Conservation (phyloP, 2,888 invertebrate genomes). For the Emmelina monodactyla region DNA sequence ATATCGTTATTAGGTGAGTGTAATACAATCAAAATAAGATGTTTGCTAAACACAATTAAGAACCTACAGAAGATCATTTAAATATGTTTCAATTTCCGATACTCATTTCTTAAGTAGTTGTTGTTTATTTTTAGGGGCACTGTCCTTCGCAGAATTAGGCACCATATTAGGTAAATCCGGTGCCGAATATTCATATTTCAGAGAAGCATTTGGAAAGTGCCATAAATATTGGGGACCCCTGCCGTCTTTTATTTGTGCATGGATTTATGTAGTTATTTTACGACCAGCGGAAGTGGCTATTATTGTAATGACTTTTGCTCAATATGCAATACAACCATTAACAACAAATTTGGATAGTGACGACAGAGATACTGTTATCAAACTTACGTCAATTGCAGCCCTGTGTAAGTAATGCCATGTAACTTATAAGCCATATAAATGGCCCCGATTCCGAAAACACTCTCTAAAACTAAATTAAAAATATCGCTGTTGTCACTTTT, state of each 20-base stretch:
- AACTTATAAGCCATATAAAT: too few relatives aligned
- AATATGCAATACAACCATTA: slow-evolving; percentile 76
- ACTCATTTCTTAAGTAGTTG: not conserved
- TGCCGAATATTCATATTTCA: slow-evolving; percentile 82
- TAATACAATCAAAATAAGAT: slow-evolving; percentile 53
- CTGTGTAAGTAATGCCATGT: slow-evolving; percentile 71
- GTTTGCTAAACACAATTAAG: slow-evolving; percentile 14
- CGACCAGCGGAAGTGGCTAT: slow-evolving; percentile 82
- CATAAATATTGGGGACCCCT: slow-evolving; percentile 76
- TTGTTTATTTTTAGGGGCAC: slow-evolving; percentile 66
- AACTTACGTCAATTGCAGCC: slow-evolving; percentile 69
- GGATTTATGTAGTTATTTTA: slow-evolving; percentile 78
- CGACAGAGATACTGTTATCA: slow-evolving; percentile 59
- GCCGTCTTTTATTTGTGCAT: slow-evolving; percentile 78
- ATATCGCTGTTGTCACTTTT: too few relatives aligned
- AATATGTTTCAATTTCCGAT: not conserved
- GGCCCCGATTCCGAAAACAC: too few relatives aligned
- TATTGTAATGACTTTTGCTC: slow-evolving; percentile 77
- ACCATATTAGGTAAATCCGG: slow-evolving; percentile 81
- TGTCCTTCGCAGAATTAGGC: slow-evolving; percentile 83
- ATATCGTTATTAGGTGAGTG: slow-evolving; percentile 79
- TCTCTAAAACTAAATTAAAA: too few relatives aligned
- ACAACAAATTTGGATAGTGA: slow-evolving; percentile 41
- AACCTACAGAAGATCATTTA: too few relatives aligned
- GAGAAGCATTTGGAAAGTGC: slow-evolving; percentile 73